Base-by-base conservation (phyloP, 2,888 invertebrate species). In the Amphiduros pacificus region DNA sequence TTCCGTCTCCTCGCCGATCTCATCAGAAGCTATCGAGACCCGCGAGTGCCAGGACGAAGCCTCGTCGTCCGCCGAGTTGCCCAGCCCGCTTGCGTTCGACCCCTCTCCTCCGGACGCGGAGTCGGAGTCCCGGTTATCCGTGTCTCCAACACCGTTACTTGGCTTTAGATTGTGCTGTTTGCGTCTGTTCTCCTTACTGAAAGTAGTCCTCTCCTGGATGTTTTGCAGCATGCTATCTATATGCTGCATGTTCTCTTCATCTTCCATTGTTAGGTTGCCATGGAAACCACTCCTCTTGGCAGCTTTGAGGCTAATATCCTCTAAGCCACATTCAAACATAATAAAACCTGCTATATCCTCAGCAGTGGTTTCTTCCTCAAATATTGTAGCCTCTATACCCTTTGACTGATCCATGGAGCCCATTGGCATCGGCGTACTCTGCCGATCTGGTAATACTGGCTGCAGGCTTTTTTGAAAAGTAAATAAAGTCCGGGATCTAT, bases 251-350 rank as follows among this genome's bases (percentile, higher is more conserved):
- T 53, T 36, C 24, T 60, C 62, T 22, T 59, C 54, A 29, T 55
- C 62, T 49, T 64, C 51, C 20, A 24, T 36, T 14, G 50, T 41
- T 9, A 9, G 52, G 49, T 49, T 62, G 2, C 41, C 60, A 6
- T 52, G 31, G 59, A 63, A 71, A 17, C 71, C 71, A 22, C 54
- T 62, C 17, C 68, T 48, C 29, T 61, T 50, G 48, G 66, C 87
- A 32, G 88, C 84, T 78, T 93, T 93, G 22, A 95, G 86, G 11
- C 90, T 89, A 20, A 95, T 90, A 0, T 93, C 93, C 84, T 97
- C 96, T 36, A 96, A 84, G 0, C 97, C 96, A 78, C 93, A 93
- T 83, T 97, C 97, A 77, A 94, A 94, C 95, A 97, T 96, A 59
- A 97, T 94, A 78, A 92, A 95, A 24, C 80, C 79, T 32, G 66